A percentile compares a stretch with the other conserved stretches of the same genome.
Evolutionary conservation across 2,113 vertebrate genomes (phyloP).

Genomic region (Centrocercus urophasianus): DNA sequence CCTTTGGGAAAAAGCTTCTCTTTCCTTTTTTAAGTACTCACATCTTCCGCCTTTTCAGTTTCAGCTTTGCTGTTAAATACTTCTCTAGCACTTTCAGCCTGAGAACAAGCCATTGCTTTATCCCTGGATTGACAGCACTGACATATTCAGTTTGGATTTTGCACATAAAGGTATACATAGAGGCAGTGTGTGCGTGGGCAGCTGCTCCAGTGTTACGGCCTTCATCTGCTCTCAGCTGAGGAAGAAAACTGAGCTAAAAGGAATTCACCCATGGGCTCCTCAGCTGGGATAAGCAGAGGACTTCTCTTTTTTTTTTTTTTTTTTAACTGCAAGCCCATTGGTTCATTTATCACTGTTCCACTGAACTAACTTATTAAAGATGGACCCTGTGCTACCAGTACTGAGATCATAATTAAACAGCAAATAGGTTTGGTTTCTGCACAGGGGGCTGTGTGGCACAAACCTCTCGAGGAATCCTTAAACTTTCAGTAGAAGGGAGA

Average conservation of each 20-base stretch:
- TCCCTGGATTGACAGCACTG: background rate
- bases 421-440: background rate
- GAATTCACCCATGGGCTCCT: background rate
- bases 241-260: background rate
- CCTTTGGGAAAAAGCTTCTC: background rate
- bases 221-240: background rate
- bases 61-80: background rate
- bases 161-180: background rate
- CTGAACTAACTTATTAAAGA: background rate
- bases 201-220: rapidly evolving
- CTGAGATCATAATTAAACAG: background rate
- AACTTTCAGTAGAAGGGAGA: background rate
- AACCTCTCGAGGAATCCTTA: background rate
- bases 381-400: background rate
- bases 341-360: background rate
- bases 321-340: background rate
- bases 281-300: background rate
- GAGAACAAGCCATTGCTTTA: background rate
- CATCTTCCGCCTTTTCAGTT: background rate
- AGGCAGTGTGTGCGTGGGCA: background rate
- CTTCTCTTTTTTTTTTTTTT: background rate
- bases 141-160: rapidly evolving
- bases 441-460: background rate
- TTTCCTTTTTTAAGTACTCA: background rate
- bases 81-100: background rate